Evolutionary conservation across 2,113 vertebrate species (phyloP), one percentile per base, ranked within the genome.

Genomic region (Romanogobio albipinnatus): DNA sequence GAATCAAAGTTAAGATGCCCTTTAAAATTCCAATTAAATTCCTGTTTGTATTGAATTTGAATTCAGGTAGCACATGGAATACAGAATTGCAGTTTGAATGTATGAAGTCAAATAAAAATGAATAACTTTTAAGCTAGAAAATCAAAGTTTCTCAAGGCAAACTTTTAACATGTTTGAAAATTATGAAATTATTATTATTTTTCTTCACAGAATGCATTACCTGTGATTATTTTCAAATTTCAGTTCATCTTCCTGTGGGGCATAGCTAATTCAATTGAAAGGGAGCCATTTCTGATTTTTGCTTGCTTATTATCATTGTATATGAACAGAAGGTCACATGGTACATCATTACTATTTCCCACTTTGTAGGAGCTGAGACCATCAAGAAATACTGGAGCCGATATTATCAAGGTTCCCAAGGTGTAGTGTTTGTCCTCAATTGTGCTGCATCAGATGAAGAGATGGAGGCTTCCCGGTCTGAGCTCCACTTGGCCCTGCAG

Each of bases 361-460:
- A 90, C 90, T 93, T 89, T 84, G 82, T 94, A 99, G 98, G 98
- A 36, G 96, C 98, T 82, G 96, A 98, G 90, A 97, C 95, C 91
- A 99, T 99, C 93, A 97, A 98, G 93, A 99, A 99, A 88, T 99
- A 99, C 83, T 99, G 98, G 98, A 97, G 98, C 90, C 97, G 98
- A 89, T 99, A 99, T 94, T 99, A 99, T 94, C 98, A 99, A 93
- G 98, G 98, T 87, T 99, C 98, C 64, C 98, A 99, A 94, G 98
- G 97, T 43, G 98, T 99, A 84, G 94, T 99, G 92, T 99, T 99
- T 83, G 95, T 99, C 66, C 94, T 99, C 92, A 97, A 99, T 94
- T 99, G 98, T 82, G 96, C 97, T 58, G 97, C 96, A 66, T 97
- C 97, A 17, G 97, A 99, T 90, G 97, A 98, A 84, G 97, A 98